A percentile compares a stretch with the other conserved stretches of the same genome.
These are phyloP conservation scores for Eudemis profundana DNA, from an alignment of 2,888 invertebrate genomes.

Conservation along the genomic window DNA sequence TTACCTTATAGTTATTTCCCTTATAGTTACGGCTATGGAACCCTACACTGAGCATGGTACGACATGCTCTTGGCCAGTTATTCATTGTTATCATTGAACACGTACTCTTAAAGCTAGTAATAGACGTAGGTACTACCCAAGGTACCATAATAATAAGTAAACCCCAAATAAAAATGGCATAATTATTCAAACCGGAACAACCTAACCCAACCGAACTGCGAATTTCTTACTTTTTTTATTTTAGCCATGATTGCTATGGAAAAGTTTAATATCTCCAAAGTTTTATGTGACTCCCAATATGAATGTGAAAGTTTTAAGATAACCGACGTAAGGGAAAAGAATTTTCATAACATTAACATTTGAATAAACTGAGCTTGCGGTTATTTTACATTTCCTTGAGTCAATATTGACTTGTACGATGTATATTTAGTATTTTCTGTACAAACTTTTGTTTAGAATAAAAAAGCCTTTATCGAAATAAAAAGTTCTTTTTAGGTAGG, in stretches of 20 bases:
- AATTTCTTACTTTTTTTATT: background rate
- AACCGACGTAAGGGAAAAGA: conserved; percentile 28
- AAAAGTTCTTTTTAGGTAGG: too few species aligned
- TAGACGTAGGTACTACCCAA: too few species aligned
- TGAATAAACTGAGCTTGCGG: conserved; percentile 37
- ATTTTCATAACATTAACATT: conserved; percentile 39
- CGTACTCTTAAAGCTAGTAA: too few species aligned
- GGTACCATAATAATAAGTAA: background rate
- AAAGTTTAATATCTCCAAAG: conserved; percentile 19
- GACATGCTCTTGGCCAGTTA: too few species aligned
- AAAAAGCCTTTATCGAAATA: too few species aligned
- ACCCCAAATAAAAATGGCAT: too few species aligned
- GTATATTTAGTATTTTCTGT: conserved; percentile 18
- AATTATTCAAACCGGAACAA: too few species aligned
- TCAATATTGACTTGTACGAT: conserved; percentile 19
- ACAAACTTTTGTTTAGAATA: conserved; percentile 22
- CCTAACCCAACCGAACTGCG: background rate
- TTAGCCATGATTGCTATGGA: background rate
- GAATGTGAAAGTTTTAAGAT: conserved; percentile 22
- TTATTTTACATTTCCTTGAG: conserved; percentile 28
- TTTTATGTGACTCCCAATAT: conserved; percentile 8
- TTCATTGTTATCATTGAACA: too few species aligned
- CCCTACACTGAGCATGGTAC: too few species aligned
- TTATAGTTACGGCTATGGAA: too few species aligned
- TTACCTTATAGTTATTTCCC: too few species aligned